These are phyloP conservation scores for Anolis apletophallus DNA, from an alignment of 2,797 vertebrate genomes.

Conservation along the genomic window DNA sequence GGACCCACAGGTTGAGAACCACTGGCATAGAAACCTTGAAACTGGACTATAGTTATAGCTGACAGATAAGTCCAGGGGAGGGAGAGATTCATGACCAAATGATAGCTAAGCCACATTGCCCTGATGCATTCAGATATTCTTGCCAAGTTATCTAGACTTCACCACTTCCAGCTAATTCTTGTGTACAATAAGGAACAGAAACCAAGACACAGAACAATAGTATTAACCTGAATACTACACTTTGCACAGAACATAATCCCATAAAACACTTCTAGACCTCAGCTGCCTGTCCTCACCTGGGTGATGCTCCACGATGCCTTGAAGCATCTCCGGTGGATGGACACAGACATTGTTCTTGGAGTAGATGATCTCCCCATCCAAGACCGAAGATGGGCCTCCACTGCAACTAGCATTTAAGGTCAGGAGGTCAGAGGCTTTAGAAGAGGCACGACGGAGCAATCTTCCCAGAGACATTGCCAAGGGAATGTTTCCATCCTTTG, in stretches of 20 bases:
- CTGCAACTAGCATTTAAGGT: slow-evolving; percentile 84
- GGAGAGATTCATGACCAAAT: background rate
- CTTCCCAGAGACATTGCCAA: slow-evolving; percentile 95
- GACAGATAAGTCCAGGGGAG: no score
- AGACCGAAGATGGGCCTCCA: slow-evolving; percentile 76
- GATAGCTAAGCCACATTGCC: background rate
- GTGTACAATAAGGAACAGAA: background rate
- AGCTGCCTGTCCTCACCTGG: slow-evolving; percentile 83
- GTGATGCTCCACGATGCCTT: slow-evolving; percentile 91
- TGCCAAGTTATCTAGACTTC: background rate
- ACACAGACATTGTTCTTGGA: slow-evolving; percentile 99
- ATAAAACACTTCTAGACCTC: background rate
- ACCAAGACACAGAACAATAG: background rate
- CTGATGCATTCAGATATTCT: background rate
- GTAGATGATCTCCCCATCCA: slow-evolving; percentile 96
- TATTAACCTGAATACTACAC: background rate
- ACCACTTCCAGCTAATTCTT: background rate
- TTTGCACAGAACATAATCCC: background rate
- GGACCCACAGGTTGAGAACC: no score
- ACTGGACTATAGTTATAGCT: no score
- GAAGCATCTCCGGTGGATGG: slow-evolving; percentile 91
- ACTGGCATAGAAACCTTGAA: no score
- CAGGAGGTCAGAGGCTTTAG: slow-evolving; percentile 96
- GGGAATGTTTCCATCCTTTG: slow-evolving; percentile 91
- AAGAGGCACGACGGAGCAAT: slow-evolving; percentile 95